Evolutionary conservation across 2,797 vertebrate species (phyloP), one percentile per base, ranked within the genome.

Genomic region (Enteromius radiatus): DNA sequence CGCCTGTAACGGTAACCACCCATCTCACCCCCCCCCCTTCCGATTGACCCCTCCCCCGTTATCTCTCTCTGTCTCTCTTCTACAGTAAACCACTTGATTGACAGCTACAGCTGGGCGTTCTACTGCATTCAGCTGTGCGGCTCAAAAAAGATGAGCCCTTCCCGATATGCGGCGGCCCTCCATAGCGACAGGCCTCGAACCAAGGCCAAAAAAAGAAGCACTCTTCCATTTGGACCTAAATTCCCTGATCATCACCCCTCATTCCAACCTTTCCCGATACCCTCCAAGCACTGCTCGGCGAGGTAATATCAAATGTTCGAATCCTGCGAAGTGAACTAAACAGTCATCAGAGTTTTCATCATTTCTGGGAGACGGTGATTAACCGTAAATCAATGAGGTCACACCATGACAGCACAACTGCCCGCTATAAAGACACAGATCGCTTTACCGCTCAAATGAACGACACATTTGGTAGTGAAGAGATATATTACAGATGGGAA

Each of bases 121-220:
- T 86, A 81, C 26, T 86, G 91, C 89, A 90, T 91, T 94, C 93
- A 94, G 93, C 93, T 94, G 93, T 89, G 88, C 91, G 79, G 91
- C 90, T 94, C 92, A 92, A 90, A 90, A 93, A 93, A 93, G 93
- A 91, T 89, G 91, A 61, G 78, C 90, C 91, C 90, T 90, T 92
- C 86, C 92, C 91, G 91, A 89, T 86, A 77, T 80, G 78, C 74
- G 67, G 76, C 84, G 82, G 74, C 87, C 87, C 84, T 85, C 89
- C 93, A 90, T 89, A 92, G 95, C 93, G 95, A 95, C 94, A 95
- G 92, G 92, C 92, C 88, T 90, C 86, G 49, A 92, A 92, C 93
- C 70, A 92, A 92, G 90, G 91, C 91, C 94, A 93, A 95, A 95
- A 95, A 95, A 95, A 95, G 93, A 90, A 89, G 84, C 86, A 26